Conservation (phyloP, 2,113 vertebrate genomes). For the Rhinopomastus cyanomelas region DNA sequence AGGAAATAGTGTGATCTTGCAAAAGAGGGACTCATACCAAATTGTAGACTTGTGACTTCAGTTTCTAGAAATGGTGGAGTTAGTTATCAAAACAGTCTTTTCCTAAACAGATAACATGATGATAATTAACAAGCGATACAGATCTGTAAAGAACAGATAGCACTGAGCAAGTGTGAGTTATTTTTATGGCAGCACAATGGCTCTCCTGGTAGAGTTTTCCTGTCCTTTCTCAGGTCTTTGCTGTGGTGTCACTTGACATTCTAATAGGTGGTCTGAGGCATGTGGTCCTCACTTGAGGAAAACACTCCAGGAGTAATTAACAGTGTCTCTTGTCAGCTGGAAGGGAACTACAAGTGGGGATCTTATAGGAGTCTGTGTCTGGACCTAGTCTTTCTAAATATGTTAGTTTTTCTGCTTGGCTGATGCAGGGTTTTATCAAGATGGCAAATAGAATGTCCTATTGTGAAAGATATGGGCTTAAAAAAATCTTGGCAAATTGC, state of each 20-base stretch:
- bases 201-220: background rate
- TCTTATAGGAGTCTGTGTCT: background rate
- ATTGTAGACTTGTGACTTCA: background rate
- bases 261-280: background rate
- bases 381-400: background rate
- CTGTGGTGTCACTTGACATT: background rate
- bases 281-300: background rate
- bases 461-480: rapidly evolving
- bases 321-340: background rate
- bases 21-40: background rate
- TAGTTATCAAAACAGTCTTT: background rate
- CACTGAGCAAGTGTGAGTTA: background rate
- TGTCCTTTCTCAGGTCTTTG: background rate
- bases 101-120: background rate
- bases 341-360: background rate
- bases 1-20: background rate
- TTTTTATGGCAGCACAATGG: background rate
- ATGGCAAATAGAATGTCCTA: background rate
- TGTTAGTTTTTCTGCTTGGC: background rate
- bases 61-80: background rate
- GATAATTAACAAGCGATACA: background rate
- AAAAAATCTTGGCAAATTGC: background rate
- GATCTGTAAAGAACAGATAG: background rate
- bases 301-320: background rate
- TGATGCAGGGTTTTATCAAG: background rate